Percentiles rank a stretch among this genome's conserved stretches.
These are phyloP conservation scores for Aldrovandia affinis DNA, from an alignment of 2,797 vertebrate genomes.

Conservation along the genomic window DNA sequence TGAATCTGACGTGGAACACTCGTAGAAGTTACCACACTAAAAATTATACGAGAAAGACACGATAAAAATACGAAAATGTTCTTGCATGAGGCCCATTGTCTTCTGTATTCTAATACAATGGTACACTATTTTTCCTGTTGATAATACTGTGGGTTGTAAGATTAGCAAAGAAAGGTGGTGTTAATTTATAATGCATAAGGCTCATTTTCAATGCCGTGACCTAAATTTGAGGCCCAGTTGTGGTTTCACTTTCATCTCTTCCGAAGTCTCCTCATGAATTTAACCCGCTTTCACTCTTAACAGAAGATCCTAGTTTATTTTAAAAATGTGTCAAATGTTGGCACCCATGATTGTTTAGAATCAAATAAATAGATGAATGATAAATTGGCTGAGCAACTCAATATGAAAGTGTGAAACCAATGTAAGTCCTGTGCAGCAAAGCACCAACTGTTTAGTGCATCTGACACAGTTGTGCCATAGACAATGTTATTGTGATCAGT, in stretches of 20 bases:
- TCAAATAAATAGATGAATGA: background rate
- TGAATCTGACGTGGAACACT: too few relatives aligned
- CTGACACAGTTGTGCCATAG: slow-evolving; percentile 33
- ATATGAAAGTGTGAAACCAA: background rate
- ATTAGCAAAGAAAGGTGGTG: background rate
- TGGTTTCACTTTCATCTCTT: background rate
- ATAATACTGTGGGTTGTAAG: background rate
- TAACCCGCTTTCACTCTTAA: background rate
- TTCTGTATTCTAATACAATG: too few relatives aligned
- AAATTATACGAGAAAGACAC: too few relatives aligned
- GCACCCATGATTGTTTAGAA: background rate
- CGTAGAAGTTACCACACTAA: too few relatives aligned
- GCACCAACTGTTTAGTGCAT: background rate
- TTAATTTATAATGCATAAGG: background rate
- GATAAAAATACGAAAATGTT: too few relatives aligned
- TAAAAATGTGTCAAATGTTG: background rate
- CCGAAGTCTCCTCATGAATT: background rate
- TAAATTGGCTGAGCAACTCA: background rate
- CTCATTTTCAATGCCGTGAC: background rate
- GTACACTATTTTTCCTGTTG: background rate
- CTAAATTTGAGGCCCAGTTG: background rate
- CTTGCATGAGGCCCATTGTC: too few relatives aligned
- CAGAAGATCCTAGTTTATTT: background rate
- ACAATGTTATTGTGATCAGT: slow-evolving; percentile 45
- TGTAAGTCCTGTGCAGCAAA: background rate